Evolutionary conservation across 2,113 vertebrate species (phyloP), one percentile per base, ranked within the genome.

Genomic region (Sceloporus tristichus): DNA sequence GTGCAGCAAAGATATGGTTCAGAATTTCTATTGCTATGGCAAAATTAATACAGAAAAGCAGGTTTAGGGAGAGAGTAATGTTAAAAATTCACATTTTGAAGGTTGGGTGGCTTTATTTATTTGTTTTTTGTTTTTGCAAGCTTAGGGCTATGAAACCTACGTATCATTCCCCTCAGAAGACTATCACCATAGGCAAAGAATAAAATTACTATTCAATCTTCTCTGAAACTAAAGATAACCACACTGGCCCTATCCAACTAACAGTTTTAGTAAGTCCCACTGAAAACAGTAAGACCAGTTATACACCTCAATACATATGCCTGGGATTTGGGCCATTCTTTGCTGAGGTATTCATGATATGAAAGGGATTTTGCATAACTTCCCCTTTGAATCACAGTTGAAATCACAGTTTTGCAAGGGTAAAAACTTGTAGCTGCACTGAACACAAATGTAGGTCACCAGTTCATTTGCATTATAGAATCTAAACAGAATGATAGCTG

Each of bases 361-460:
- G 0, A 87, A 91, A 91, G 84, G 53, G 62, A 65, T 48, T 91
- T 95, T 87, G 90, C 86, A 90, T 94, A 91, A 89, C 90, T 87
- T 91, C 90, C 91, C 92, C 92, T 91, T 94, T 88, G 91, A 94
- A 91, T 95, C 95, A 96, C 93, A 94, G 93, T 94, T 94, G 91
- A 94, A 95, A 92, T 94, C 94, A 94, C 94, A 94, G 92, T 94
- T 95, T 94, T 82, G 90, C 93, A 88, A 89, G 87, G 54, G 65
- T 80, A 54, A 84, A 87, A 95, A 94, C 86, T 79, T 90, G 87
- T 78, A 85, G 91, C 87, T 87, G 89, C 87, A 89, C 0, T 87
- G 75, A 91, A 91, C 34, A 88, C 86, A 87, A 92, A 94, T 89
- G 86, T 2, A 27, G 77, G 85, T 82, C 21, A 75, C 88, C 89